Base-by-base conservation (phyloP, 2,888 invertebrate genomes). In the Tetrapedia diversipes region DNA sequence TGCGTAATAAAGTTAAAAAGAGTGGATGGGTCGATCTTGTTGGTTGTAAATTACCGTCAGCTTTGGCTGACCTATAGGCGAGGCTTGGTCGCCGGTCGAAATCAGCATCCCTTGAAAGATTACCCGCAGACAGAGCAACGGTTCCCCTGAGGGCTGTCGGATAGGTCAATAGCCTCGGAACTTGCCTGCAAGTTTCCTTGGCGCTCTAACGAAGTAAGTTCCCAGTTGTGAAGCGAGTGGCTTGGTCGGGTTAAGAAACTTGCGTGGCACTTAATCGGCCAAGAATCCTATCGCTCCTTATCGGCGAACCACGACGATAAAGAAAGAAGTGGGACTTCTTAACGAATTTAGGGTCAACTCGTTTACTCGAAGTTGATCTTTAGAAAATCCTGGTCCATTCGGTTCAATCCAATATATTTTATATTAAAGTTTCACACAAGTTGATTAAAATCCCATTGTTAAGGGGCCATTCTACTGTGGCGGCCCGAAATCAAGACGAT, bases 131-230 rank as follows among this genome's bases (percentile, higher is more conserved):
- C 57, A 14, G 45, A 39, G 51, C 49, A 61, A 51, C 66, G 71
- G 19, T 57, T 57, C 63, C 76, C 74, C 43, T 37, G 41, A 41
- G 69, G 68, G 63, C 54, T 49, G 77, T 73, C 66, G 73, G 75
- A 71, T 83, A 72, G 84, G 74, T 85, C 83, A 82, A 82, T 75
- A 70, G 74, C 82, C 70, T 43, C 43, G 74, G 49, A 84, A 86
- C 80, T 84, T 76, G 77, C 73, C 54, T 43, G 57, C 64, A 77
- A 86, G 77, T 86, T 82, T 77, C 74, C 60, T 41, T 32, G 41
- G 19, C 66, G 41, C 32, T 69, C 84, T 81, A 86, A 89, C 84
- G 85, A 89, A 88, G 77, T 85, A 86, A 88, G 86, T 89, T 86
- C 85, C 71, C 73, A 83, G 76, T 85, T 79, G 77, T 61, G 80